Base-by-base conservation (phyloP, 2,113 vertebrate genomes). In the Esox niger region DNA sequence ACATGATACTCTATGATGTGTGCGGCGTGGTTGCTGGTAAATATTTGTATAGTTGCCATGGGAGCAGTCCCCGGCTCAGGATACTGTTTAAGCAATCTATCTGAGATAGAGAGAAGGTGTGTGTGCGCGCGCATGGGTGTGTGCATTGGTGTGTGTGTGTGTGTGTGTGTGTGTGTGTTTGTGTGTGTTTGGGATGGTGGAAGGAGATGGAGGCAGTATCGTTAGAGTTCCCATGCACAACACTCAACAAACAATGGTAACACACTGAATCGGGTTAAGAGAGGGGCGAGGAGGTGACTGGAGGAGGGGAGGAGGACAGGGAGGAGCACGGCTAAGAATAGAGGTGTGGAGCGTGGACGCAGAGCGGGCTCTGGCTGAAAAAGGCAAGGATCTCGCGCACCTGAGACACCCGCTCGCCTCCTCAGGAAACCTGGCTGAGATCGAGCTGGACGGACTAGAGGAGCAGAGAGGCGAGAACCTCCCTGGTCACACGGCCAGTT, bases 1-100 rank as follows among this genome's bases (percentile, higher is more conserved):
- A 87, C 76, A 68, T 77, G 72, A 57, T 38, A 66, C 76, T 71
- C 70, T 79, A 52, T 71, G 82, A 87, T 65, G 67, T 72, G 63
- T 82, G 81, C 72, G 56, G 60, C 58, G 32, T 74, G 82, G 72
- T 78, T 78, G 79, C 75, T 62, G 74, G 86, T 91, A 92, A 92
- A 92, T 92, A 92, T 92, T 92, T 90, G 83, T 85, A 70, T 76
- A 87, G 91, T 92, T 91, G 91, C 91, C 91, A 91, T 91, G 90
- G 90, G 86, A 91, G 83, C 90, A 86, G 79, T 87, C 82, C 80
- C 76, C 73, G 63, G 82, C 83, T 83, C 79, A 87, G 84, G 84
- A 89, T 87, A 76, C 86, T 84, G 89, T 89, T 92, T 88, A 90
- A 91, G 91, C 91, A 89, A 87, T 88, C 86, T 87, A 91, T 90